Percentiles rank a stretch among this genome's conserved stretches.
Evolutionary conservation across 35 echinoderm and acorn worm species (phyloP).

Genomic region (Ptychodera flava): DNA sequence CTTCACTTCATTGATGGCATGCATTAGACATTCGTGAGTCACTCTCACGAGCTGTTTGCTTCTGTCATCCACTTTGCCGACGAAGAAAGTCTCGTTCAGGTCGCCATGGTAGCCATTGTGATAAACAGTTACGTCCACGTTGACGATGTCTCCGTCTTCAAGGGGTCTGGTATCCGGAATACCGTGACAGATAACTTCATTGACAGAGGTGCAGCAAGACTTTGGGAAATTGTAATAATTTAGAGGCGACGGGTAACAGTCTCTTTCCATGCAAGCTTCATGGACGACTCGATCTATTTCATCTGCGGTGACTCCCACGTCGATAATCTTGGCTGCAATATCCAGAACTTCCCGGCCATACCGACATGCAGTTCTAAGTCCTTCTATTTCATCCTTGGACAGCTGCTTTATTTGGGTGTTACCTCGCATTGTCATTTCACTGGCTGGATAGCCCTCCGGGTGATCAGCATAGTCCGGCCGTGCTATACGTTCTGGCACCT

Average conservation of each 20-base stretch:
- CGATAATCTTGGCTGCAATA: conserved; percentile 63
- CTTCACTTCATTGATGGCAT: conserved; percentile 80
- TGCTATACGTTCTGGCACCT: conserved; percentile 31
- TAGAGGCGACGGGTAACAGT: conserved; percentile 93
- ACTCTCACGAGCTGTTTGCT: conserved; percentile 65
- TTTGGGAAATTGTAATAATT: conserved; percentile 98
- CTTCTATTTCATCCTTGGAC: conserved; percentile 74
- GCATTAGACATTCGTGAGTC: conserved; percentile 62
- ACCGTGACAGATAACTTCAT: conserved; percentile 99
- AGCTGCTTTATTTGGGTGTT: conserved; percentile 80
- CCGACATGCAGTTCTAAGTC: conserved; percentile 60
- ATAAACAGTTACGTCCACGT: conserved; percentile 98
- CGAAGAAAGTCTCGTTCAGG: conserved; percentile 99
- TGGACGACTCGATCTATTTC: conserved; percentile 91
- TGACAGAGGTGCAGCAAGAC: conserved; percentile 99
- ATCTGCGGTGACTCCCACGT: conserved; percentile 83
- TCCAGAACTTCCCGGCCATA: conserved; percentile 85
- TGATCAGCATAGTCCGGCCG: conserved; percentile 75
- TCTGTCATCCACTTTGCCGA: conserved; percentile 81
- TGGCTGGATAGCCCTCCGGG: conserved; percentile 75
- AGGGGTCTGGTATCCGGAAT: conserved; percentile 91
- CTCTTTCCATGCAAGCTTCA: conserved; percentile 85
- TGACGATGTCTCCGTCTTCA: conserved; percentile 89
- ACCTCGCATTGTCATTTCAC: conserved; percentile 88
- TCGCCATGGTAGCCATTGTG: conserved; percentile 95